phyloP scores from a whole-genome alignment of 92 coral and sea anemone genomes.

The Chrysogorgia sp. region DNA sequence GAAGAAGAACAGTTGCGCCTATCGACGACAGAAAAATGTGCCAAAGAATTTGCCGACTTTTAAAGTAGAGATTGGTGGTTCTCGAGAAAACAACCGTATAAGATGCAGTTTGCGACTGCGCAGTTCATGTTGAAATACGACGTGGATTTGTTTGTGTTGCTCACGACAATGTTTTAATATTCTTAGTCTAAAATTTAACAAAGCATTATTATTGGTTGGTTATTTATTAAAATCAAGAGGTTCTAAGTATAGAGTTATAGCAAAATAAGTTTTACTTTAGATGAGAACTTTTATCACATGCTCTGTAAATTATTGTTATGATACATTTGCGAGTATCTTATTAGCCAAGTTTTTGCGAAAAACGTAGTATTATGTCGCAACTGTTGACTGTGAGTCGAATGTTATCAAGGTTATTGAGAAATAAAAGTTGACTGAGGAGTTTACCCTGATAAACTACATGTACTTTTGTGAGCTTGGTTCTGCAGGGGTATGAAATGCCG shows the following conservation, averaged over 20 bases:
- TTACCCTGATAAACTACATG: too few relatives aligned
- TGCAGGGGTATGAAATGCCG: too few relatives aligned
- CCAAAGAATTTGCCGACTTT: slow-evolving; percentile 99
- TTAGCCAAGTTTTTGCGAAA: slow-evolving; percentile 29
- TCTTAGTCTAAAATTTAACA: slow-evolving; percentile 30
- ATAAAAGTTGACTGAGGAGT: slow-evolving; percentile 20
- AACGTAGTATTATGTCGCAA: slow-evolving; percentile 16
- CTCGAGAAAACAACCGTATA: background rate
- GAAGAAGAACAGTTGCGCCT: slow-evolving; percentile 96
- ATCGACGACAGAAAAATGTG: slow-evolving; percentile 95
- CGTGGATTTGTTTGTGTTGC: slow-evolving; percentile 6
- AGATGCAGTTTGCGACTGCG: slow-evolving; percentile 32
- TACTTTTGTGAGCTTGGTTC: too few relatives aligned
- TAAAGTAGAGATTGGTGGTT: slow-evolving; percentile 53
- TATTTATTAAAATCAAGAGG: slow-evolving; percentile 36
- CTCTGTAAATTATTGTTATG: slow-evolving; percentile 46
- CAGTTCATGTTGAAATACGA: slow-evolving; percentile 15
- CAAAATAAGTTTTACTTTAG: slow-evolving; percentile 29
- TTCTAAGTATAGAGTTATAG: slow-evolving; percentile 42
- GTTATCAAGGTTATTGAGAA: slow-evolving; percentile 11
- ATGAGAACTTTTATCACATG: slow-evolving; percentile 36
- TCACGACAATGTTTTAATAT: slow-evolving; percentile 20
- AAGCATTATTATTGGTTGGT: slow-evolving; percentile 37
- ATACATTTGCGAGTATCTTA: slow-evolving; percentile 32
- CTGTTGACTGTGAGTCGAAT: slow-evolving; percentile 30